phyloP scores from a whole-genome alignment of 2,797 vertebrate species.

The Sebastes taczanowskii region DNA sequence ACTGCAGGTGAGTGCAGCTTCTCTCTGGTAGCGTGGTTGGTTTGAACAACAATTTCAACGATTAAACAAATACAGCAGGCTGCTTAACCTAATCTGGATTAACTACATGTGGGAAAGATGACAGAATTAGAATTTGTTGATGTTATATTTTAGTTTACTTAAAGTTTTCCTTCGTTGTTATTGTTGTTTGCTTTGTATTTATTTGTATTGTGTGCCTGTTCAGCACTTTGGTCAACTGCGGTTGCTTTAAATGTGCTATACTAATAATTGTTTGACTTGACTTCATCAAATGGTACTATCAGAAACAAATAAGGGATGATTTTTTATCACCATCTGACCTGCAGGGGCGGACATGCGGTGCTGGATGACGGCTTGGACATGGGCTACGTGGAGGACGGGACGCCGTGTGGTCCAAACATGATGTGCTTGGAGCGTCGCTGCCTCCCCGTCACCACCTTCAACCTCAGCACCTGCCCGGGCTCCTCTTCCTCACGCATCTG shows the following conservation, averaged over 20 bases:
- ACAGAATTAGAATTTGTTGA: background rate
- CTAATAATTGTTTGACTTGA: too few relatives aligned
- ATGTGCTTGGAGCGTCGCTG: slow-evolving; percentile 95
- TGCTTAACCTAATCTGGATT: background rate
- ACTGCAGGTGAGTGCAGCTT: slow-evolving; percentile 88
- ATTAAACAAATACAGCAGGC: background rate
- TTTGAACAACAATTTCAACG: background rate
- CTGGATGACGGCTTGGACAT: slow-evolving; percentile 92
- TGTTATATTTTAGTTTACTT: too few relatives aligned
- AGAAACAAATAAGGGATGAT: background rate
- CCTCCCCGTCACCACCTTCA: slow-evolving; percentile 90
- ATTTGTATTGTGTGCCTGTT: too few relatives aligned
- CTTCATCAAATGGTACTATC: background rate
- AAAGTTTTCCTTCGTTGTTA: too few relatives aligned
- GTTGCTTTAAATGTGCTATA: too few relatives aligned
- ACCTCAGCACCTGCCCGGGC: slow-evolving; percentile 93
- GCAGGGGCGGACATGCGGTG: slow-evolving; percentile 92
- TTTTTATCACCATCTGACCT: background rate
- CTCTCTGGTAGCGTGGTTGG: background rate
- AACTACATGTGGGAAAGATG: background rate
- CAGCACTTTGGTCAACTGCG: too few relatives aligned
- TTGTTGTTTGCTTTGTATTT: too few relatives aligned
- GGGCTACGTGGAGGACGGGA: slow-evolving; percentile 96
- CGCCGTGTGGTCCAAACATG: slow-evolving; percentile 96
- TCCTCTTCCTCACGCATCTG: slow-evolving; percentile 87